Evolutionary conservation across 2,888 invertebrate species (phyloP).

Genomic region (Chloromyia formosa): DNA sequence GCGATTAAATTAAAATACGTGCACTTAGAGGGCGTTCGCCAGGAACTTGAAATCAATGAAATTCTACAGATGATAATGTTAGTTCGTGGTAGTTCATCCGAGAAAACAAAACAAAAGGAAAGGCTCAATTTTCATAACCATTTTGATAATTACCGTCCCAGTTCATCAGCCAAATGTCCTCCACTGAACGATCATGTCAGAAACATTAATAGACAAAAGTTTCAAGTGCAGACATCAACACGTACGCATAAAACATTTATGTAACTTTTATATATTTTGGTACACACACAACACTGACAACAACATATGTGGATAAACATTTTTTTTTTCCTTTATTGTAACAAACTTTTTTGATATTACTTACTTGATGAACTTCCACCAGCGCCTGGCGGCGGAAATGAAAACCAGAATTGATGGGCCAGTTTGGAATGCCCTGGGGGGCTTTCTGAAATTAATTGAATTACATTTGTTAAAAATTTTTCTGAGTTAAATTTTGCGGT

Average conservation of each 20-base stretch:
- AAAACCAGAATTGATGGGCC: constrained; percentile 89
- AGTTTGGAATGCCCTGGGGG: constrained; percentile 69
- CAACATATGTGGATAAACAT: background rate
- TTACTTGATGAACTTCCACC: constrained; percentile 72
- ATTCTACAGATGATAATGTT: no score
- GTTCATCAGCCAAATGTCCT: no score
- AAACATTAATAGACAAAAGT: background rate
- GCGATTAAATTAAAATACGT: no score
- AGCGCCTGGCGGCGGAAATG: constrained; percentile 82
- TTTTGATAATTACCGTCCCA: no score
- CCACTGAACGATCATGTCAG: background rate
- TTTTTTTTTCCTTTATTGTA: background rate
- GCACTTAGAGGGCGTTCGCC: no score
- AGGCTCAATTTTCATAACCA: no score
- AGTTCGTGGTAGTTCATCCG: no score
- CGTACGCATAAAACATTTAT: no score
- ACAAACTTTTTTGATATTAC: constrained; percentile 51
- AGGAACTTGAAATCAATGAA: no score
- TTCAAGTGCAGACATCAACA: background rate
- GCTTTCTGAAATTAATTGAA: constrained; percentile 57
- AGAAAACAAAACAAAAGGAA: no score
- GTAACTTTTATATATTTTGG: no score
- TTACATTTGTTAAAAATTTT: background rate
- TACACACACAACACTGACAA: background rate
- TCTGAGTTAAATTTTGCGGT: background rate